phyloP scores from a whole-genome alignment of 2,113 vertebrate species.

The Boulengeromyrus knoepffleri region DNA sequence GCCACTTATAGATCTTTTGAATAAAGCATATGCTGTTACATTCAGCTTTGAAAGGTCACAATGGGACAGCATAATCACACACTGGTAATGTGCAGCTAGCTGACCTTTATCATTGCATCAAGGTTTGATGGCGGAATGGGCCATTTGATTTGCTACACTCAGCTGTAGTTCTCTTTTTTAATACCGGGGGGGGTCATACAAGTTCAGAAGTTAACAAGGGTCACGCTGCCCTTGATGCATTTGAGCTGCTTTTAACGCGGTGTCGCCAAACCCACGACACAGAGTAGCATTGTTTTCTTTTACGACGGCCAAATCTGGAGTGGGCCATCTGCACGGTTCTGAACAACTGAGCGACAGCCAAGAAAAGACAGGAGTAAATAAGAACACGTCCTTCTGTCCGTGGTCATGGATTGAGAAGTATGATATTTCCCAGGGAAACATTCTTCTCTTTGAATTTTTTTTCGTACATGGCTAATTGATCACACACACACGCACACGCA shows the following conservation, averaged over 20 bases:
- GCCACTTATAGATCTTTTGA: neutral
- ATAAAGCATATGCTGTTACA: neutral
- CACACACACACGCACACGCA: neutral
- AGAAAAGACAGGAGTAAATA: slow-evolving; percentile 9
- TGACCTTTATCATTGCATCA: neutral
- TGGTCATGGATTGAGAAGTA: neutral
- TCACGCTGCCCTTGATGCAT: neutral
- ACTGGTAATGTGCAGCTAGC: neutral
- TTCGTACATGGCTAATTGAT: neutral
- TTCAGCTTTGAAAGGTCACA: neutral
- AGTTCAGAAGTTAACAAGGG: neutral
- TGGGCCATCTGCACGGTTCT: slow-evolving; percentile 7
- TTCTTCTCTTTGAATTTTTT: neutral
- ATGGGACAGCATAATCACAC: slow-evolving; percentile 15
- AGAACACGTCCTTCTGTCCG: neutral
- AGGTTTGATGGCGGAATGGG: neutral
- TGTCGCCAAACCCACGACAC: neutral
- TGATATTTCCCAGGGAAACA: neutral
- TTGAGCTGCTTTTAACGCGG: neutral
- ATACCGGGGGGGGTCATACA: neutral
- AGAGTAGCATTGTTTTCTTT: neutral
- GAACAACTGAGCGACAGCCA: slow-evolving; percentile 1
- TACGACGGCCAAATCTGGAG: slow-evolving; percentile 3
- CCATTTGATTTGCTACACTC: neutral
- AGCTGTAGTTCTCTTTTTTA: neutral